Base-by-base conservation (phyloP, 2,113 vertebrate genomes). In the Vombatus ursinus region DNA sequence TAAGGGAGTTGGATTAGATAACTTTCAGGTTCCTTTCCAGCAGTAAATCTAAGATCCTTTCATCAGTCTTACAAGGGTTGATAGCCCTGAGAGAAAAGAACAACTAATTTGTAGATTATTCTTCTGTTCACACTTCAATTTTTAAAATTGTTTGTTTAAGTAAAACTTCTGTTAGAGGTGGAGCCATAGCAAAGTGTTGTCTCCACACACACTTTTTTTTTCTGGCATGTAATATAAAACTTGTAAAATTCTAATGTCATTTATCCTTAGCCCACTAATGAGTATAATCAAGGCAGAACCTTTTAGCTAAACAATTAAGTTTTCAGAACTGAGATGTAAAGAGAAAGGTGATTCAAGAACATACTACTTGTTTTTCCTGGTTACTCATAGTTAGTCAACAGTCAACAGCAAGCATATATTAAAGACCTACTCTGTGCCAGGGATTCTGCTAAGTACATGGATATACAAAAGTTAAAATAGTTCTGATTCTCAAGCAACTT, bases 321-420 rank as follows among this genome's bases (percentile, higher is more conserved):
- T 31, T 92, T 93, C 22, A 92, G n/a, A 96, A 95, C 89, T 93
- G 93, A 92, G 92, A 50, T 47, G 61, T 44, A 48, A 92, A 92
- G n/a, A 84, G 89, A 95, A 96, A 26, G 2, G 28, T 57, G 31
- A 22, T 95, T 95, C 52, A 92, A 52, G 22, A 95, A 5, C 95
- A 84, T 9, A 1, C n/a, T 28, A 89, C 51, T 49, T 93, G 25
- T 49, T 89, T 92, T 93, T 92, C 26, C 24, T 54, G 57, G 28
- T 50, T 3, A 68, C 14, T 89, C 49, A 68, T 23, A 90, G 28
- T 90, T 84, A 84, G 68, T 44, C 14, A n/a, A 44, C 19, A 84
- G n/a, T 44, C n/a, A 77, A 44, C 6, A 44, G n/a, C 68, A 44
- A 84, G n/a, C 7, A 2, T 7, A 44, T 84, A 22, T 44, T 44